phyloP scores from a whole-genome alignment of 2,888 invertebrate species.

The Protonemura montana region DNA sequence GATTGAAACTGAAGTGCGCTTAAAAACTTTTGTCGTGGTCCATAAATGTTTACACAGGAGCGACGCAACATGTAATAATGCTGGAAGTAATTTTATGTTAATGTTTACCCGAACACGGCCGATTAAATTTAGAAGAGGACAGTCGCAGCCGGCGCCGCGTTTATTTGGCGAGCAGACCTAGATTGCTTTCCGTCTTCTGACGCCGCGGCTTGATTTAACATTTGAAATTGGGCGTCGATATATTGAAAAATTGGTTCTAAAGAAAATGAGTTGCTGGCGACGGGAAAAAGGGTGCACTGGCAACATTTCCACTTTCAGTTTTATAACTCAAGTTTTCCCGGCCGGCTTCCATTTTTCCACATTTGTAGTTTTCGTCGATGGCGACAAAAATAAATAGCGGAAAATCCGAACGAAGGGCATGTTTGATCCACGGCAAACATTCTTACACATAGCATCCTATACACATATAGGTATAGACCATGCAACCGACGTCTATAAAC shows the following conservation, averaged over 20 bases:
- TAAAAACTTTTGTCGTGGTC: conserved; percentile 12
- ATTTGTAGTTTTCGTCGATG: background rate
- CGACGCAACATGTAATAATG: background rate
- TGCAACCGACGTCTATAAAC: background rate
- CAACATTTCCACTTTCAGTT: background rate
- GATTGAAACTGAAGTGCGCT: conserved; percentile 12
- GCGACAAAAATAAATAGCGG: background rate
- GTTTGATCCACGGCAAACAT: background rate
- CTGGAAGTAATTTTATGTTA: background rate
- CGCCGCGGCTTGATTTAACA: background rate
- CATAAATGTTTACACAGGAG: background rate
- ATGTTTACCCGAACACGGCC: background rate
- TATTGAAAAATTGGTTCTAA: background rate
- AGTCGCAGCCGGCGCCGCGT: too few relatives aligned
- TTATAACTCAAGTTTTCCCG: background rate
- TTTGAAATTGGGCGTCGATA: background rate
- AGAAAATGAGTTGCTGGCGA: background rate
- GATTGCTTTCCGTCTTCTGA: background rate
- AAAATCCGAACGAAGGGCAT: background rate
- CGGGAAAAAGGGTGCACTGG: background rate
- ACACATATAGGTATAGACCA: background rate
- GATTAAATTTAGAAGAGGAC: background rate
- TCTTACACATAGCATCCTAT: background rate
- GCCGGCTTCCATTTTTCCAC: background rate
- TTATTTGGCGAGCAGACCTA: background rate